A percentile compares a stretch with the other conserved stretches of the same genome.
Evolutionary conservation across 2,888 invertebrate species (phyloP).

Genomic region (Drosophila quasianomalipes): DNA sequence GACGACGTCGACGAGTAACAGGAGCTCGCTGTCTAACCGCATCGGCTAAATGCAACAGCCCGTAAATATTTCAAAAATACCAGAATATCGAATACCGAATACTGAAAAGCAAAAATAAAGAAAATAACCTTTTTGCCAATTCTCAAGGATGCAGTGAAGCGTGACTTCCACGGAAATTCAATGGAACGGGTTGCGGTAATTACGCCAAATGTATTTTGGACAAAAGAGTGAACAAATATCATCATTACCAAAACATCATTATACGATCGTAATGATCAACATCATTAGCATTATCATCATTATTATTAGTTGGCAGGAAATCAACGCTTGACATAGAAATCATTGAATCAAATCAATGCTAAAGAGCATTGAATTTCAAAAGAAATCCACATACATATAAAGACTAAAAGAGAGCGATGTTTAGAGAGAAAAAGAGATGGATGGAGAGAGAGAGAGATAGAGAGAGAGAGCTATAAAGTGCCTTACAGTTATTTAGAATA

Average conservation of each 20-base stretch:
- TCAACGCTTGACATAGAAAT: slow-evolving; percentile 71
- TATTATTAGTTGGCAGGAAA: slow-evolving; percentile 58
- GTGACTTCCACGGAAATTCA: slow-evolving; percentile 29
- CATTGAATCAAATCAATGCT: slow-evolving; percentile 39
- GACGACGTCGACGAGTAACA: slow-evolving; percentile 32
- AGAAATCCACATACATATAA: neutral
- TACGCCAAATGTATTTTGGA: slow-evolving; percentile 62
- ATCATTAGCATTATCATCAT: slow-evolving; percentile 17
- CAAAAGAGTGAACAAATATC: slow-evolving; percentile 39
- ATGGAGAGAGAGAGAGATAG: neutral
- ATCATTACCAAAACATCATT: slow-evolving; percentile 20
- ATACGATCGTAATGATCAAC: slow-evolving; percentile 10
- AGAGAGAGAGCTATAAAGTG: neutral
- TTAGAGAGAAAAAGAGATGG: neutral
- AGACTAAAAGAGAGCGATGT: neutral
- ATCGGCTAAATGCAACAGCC: slow-evolving; percentile 67
- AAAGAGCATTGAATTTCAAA: slow-evolving; percentile 31
- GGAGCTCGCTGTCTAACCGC: slow-evolving; percentile 68
- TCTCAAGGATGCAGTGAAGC: slow-evolving; percentile 57
- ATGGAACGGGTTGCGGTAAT: slow-evolving; percentile 64
- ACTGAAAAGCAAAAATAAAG: slow-evolving; percentile 7
- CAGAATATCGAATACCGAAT: slow-evolving; percentile 13
- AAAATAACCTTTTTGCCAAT: slow-evolving; percentile 52
- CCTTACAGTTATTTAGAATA: slow-evolving; percentile 10
- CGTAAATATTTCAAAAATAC: slow-evolving; percentile 62